phyloP scores from a whole-genome alignment of 2,888 invertebrate genomes.

The Seira musarum region DNA sequence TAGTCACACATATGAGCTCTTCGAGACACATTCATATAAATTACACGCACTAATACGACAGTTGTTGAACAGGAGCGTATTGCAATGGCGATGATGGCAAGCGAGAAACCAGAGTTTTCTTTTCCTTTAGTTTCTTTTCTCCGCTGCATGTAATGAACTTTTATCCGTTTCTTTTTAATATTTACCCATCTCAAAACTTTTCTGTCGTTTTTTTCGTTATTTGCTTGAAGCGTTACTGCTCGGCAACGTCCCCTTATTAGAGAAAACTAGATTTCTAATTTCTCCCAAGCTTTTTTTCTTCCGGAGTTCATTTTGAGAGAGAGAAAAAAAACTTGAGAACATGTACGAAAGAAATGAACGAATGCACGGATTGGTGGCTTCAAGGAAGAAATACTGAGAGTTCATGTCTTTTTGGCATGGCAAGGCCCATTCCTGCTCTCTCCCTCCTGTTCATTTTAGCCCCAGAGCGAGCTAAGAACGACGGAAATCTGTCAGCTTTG shows the following conservation, averaged over 20 bases:
- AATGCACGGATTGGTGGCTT: slow-evolving; percentile 21
- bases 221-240: slow-evolving; percentile 28
- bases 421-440: too few relatives aligned
- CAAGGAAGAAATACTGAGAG: background rate
- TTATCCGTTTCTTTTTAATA: slow-evolving; percentile 49
- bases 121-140: too few relatives aligned
- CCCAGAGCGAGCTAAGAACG: background rate
- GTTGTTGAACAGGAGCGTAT: background rate
- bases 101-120: slow-evolving; percentile 1
- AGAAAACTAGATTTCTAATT: slow-evolving; percentile 5
- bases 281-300: background rate
- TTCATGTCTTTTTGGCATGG: too few relatives aligned
- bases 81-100: slow-evolving; percentile 5
- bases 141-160: slow-evolving; percentile 37
- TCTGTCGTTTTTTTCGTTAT: slow-evolving; percentile 14
- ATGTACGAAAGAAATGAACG: background rate
- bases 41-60: too few relatives aligned
- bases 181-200: slow-evolving; percentile 47
- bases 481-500: slow-evolving; percentile 60
- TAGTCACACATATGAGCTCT: slow-evolving; percentile 37
- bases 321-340: slow-evolving; percentile 19
- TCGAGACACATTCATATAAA: slow-evolving; percentile 18
- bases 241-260: slow-evolving; percentile 1
- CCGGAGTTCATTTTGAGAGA: background rate
- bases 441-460: too few relatives aligned